Evolutionary conservation across 1,140 invertebrate species (phyloP).

Genomic region (Sycophaga agraensis): DNA sequence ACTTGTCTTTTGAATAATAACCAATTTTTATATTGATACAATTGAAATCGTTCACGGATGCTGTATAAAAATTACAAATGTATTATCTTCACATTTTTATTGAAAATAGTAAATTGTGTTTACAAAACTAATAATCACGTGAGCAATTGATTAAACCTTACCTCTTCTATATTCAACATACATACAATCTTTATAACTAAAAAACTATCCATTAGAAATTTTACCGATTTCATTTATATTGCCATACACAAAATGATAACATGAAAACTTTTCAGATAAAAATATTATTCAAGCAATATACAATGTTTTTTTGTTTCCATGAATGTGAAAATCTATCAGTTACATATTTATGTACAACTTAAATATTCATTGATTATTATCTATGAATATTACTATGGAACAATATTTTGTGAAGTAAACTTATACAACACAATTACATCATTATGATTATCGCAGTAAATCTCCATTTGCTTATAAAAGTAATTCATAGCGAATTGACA

Average conservation of each 20-base stretch:
- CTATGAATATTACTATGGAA: constrained; percentile 20
- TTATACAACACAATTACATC: constrained; percentile 13
- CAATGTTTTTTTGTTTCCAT: constrained; percentile 22
- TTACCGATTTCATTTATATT: constrained; percentile 17
- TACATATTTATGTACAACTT: constrained; percentile 29
- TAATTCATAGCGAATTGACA: constrained; percentile 4
- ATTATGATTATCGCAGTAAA: background rate
- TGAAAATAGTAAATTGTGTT: constrained; percentile 37
- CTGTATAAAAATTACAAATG: constrained; percentile 20
- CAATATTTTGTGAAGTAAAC: constrained; percentile 8
- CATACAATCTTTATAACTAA: constrained; percentile 25
- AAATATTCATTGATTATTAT: constrained; percentile 15
- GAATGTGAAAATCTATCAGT: constrained; percentile 27
- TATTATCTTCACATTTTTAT: constrained; percentile 34
- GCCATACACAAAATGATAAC: constrained; percentile 1
- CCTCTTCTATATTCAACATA: background rate
- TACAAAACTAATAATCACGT: constrained; percentile 32
- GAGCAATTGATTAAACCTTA: constrained; percentile 7
- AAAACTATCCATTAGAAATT: too few relatives aligned
- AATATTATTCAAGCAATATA: constrained; percentile 11
- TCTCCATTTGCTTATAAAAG: constrained; percentile 5
- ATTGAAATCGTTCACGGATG: background rate
- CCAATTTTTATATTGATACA: constrained; percentile 20
- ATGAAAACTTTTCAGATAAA: background rate
- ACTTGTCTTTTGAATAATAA: constrained; percentile 37